Evolutionary conservation across 2,888 invertebrate genomes (phyloP), one percentile per base, ranked within the genome.

Genomic region (Eristalis intricaria): DNA sequence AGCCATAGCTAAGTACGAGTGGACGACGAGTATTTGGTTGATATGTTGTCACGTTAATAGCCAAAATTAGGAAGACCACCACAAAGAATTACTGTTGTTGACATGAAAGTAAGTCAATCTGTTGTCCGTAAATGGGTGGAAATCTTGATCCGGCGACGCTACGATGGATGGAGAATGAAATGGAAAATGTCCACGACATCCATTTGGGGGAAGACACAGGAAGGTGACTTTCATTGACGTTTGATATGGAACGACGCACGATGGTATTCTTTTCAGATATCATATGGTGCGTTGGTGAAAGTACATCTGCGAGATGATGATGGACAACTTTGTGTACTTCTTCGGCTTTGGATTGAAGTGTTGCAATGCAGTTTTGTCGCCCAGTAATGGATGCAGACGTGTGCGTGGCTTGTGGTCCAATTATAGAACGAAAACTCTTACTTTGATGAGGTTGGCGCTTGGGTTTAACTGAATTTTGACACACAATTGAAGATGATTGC

Each of bases 1-100:
- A 38, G 35, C 50, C 10, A 50, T 43, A 50, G 26, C n/a, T 23
- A 38, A 58, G 61, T 58, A 40, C 56, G 58, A 69, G 23, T 26
- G 26, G 50, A 71, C 29, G 32, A 32, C 43, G 71, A 85, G 35
- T 26, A 70, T 65, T 79, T 75, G 71, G 77, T 38, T 76, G 79
- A 65, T 63, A 69, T 69, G 86, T 83, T 83, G 78, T 86, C 66
- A 58, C 38, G 78, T 64, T 73, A 76, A 76, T 87, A 58, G 58
- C 76, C 76, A 84, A 87, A 84, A 75, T 76, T 69, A 84, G 84
- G 40, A 84, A 83, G 77, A 84, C 87, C 84, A 84, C 87, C 84
- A 79, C 87, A 79, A 83, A 26, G 73, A 69, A 60, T 73, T 69
- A 69, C 74, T 71, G 38, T 75, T 79, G 84, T 65, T 65, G 64